These are phyloP conservation scores for Drosophila baimaii DNA, from an alignment of 1,140 invertebrate species.

Conservation along the genomic window DNA sequence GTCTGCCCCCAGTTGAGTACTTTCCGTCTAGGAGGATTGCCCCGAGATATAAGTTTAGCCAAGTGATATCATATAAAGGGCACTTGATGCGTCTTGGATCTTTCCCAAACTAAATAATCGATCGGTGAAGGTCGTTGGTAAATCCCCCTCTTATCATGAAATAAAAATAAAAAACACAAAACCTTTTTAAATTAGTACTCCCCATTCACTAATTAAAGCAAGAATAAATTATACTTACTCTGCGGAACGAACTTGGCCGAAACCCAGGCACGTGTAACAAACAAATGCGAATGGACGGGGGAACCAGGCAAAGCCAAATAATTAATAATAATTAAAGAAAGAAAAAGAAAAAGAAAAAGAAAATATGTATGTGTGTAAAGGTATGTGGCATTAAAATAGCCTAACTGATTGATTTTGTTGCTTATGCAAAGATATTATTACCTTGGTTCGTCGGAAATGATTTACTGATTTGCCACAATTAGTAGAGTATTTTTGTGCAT, in stretches of 20 bases:
- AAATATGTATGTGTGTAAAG: conserved; percentile 18
- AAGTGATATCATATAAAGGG: not conserved
- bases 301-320: conserved; percentile 21
- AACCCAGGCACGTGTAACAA: conserved; percentile 50
- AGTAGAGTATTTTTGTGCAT: conserved; percentile 10
- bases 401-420: conserved; percentile 17
- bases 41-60: not conserved
- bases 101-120: conserved; percentile 7
- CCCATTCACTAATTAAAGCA: conserved; percentile 26
- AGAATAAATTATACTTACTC: conserved; percentile 14
- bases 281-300: conserved; percentile 8
- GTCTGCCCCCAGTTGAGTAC: not conserved
- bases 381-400: conserved; percentile 5
- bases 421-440: conserved; percentile 8
- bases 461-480: conserved; percentile 31
- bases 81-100: not conserved
- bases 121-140: not conserved
- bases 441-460: conserved; percentile 26
- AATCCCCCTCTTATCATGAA: not conserved
- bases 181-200: conserved; percentile 1
- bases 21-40: not conserved
- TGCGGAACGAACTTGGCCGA: conserved; percentile 17
- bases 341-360: conserved; percentile 6
- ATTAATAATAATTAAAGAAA: conserved; percentile 45
- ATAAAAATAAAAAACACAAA: not conserved